Conservation (phyloP, 2,888 invertebrate genomes). For the Gymnoscelis rufifasciata region DNA sequence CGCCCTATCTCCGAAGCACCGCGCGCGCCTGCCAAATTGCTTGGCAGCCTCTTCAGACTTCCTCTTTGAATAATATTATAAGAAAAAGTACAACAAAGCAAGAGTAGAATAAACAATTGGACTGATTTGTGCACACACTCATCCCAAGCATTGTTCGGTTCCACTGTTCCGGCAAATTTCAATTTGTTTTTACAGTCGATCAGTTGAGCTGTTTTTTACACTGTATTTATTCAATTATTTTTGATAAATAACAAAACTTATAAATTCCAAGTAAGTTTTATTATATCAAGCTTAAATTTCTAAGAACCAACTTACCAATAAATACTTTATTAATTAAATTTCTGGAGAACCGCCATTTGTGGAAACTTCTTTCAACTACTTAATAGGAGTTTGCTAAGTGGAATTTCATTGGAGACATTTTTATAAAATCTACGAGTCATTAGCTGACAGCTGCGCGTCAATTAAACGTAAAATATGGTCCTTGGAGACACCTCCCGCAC, state of each 20-base stretch:
- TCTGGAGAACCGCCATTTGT: constrained; percentile 2
- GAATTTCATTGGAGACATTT: constrained; percentile 42
- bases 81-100: constrained; percentile 61
- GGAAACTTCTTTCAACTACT: constrained; percentile 16
- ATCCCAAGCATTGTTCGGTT: constrained; percentile 1
- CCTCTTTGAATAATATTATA: constrained; percentile 73
- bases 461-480: constrained; percentile 77
- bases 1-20: constrained; percentile 61
- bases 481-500: constrained; percentile 48
- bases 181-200: neutral
- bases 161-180: too few relatives aligned
- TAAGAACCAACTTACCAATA: neutral
- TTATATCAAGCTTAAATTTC: neutral
- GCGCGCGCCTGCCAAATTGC: constrained; percentile 69
- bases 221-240: too few relatives aligned
- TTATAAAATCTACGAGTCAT: constrained; percentile 69
- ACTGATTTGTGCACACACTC: constrained; percentile 30
- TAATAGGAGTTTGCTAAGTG: constrained; percentile 19
- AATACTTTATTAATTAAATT: neutral
- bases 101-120: constrained; percentile 49
- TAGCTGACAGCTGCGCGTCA: constrained; percentile 75
- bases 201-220: neutral
- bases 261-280: neutral
- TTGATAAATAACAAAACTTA: too few relatives aligned
- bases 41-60: constrained; percentile 72